Evolutionary conservation across 2,888 invertebrate species (phyloP), one percentile per base, ranked within the genome.

Genomic region (Dioctria linearis): DNA sequence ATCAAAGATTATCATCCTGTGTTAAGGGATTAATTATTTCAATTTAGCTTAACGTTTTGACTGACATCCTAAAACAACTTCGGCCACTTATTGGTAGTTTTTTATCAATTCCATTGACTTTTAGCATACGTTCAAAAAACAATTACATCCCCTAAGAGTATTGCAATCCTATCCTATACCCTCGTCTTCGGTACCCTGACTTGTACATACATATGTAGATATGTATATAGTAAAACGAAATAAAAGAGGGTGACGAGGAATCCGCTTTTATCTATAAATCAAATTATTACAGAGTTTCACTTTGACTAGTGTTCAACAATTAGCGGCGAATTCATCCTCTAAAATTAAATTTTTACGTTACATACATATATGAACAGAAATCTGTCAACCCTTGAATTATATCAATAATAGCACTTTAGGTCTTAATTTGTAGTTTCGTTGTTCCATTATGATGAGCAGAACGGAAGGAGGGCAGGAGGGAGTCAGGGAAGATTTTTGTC

Each of bases 21-120:
- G 37, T 75, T 75, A 75, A 13, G 25, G 61, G 42, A 57, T 75
- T 75, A 75, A 75, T 75, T 75, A 75, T 61, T 59, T 75, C 75
- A 75, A 75, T 75, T 75, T 75, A 9, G 75, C 40, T 75, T 75
- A 59, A 43, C 42, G n/a, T 42, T 57, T 75, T 75, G 75, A 75
- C 75, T 40, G 75, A 59, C 75, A 42, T 13, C 5, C 42, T 13
- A 39, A 40, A 49, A 46, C 8, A 46, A 5, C 40, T 40, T 37
- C 25, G 37, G 43, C 3, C 40, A n/a, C 5, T 46, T 5, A 46
- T 46, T 25, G 25, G 25, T 25, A 25, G 65, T 49, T 71, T 71
- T 71, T 71, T 71, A 51, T 49, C 39, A 71, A 54, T 39, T 39
- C n/a, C 54, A 25, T 54, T 39, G 40, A 71, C n/a, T 54, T 54